These are phyloP conservation scores for Piprites chloris DNA, from an alignment of 2,113 vertebrate species.

Conservation along the genomic window DNA sequence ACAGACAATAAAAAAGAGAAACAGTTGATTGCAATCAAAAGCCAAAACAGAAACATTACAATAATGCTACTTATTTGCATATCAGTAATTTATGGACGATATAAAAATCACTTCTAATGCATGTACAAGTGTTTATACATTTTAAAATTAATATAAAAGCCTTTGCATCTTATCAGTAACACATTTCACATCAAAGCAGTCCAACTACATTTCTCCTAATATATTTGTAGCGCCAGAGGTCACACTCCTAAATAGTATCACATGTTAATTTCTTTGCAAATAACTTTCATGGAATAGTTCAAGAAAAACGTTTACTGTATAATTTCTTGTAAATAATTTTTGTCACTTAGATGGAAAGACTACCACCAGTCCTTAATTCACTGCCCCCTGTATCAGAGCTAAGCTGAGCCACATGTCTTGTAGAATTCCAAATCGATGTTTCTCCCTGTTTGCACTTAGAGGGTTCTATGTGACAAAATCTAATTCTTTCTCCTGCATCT, in stretches of 20 bases:
- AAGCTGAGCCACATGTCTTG: neutral
- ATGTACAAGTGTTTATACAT: neutral
- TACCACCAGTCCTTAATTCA: neutral
- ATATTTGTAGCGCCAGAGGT: neutral
- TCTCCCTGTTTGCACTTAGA: neutral
- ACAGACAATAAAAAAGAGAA: neutral
- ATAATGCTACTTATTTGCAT: neutral
- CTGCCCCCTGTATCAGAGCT: neutral
- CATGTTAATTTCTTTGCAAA: neutral
- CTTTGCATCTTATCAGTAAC: neutral
- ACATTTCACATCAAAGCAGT: neutral
- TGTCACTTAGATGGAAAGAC: neutral
- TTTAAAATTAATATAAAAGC: neutral
- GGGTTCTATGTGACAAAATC: neutral
- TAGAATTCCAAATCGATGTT: neutral
- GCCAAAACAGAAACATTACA: neutral
- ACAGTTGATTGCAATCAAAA: conserved; percentile 32
- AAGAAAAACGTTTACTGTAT: neutral
- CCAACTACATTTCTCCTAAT: neutral
- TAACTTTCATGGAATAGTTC: neutral
- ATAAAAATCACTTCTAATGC: neutral
- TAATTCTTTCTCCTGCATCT: neutral
- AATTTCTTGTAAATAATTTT: neutral
- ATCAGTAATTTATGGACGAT: neutral
- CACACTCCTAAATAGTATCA: neutral